phyloP scores from a whole-genome alignment of 2,113 vertebrate genomes.

The Zingel zingel region DNA sequence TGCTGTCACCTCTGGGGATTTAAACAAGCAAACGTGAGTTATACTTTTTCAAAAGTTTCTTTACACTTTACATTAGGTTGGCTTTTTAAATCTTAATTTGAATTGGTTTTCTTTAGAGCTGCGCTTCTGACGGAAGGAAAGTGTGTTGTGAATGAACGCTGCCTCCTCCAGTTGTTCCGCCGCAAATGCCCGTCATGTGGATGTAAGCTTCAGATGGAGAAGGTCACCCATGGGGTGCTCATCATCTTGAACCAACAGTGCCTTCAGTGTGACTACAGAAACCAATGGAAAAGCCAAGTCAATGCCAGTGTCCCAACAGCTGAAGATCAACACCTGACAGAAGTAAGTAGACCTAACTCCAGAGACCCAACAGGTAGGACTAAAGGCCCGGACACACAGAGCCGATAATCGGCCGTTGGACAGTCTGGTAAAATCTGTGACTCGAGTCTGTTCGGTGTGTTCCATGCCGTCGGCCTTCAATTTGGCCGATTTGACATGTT shows the following conservation, averaged over 20 bases:
- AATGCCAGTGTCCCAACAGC: neutral
- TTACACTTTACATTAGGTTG: neutral
- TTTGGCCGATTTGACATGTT: no score
- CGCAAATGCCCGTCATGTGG: conserved; percentile 48
- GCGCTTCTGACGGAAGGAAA: conserved; percentile 2
- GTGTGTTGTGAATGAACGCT: conserved; percentile 53
- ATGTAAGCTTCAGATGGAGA: conserved; percentile 34
- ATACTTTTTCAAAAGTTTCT: neutral
- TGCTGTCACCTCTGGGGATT: neutral
- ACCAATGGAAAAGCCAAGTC: conserved; percentile 51
- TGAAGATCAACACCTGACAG: neutral
- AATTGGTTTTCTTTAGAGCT: conserved; percentile 22
- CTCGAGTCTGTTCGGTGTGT: no score
- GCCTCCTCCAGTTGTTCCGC: conserved; percentile 49
- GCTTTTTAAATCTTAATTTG: neutral
- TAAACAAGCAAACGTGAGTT: conserved; percentile 40
- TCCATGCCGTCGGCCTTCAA: no score
- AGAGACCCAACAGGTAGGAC: conserved; percentile 24
- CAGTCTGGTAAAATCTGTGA: no score
- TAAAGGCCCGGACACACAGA: no score
- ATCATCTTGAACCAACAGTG: conserved; percentile 42
- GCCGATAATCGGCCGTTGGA: no score
- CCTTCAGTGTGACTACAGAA: conserved; percentile 38
- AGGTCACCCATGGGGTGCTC: conserved; percentile 23
- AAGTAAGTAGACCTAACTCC: conserved; percentile 1